These are phyloP conservation scores for Ceratothoa steindachneri DNA, from an alignment of 2,888 invertebrate species.

Conservation along the genomic window DNA sequence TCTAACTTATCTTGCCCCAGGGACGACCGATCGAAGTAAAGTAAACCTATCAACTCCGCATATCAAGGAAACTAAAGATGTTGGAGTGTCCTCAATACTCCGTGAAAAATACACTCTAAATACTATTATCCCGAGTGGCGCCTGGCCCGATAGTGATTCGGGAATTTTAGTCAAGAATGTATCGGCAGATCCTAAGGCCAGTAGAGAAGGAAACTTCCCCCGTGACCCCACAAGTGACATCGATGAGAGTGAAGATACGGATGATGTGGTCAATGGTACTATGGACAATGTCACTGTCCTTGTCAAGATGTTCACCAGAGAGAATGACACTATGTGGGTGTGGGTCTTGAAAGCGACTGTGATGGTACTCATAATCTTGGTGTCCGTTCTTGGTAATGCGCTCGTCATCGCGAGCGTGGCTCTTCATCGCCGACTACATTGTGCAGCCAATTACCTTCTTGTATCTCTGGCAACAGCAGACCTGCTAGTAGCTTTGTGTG, in stretches of 20 bases:
- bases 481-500: constrained; percentile 82
- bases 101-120: too few relatives aligned
- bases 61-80: too few relatives aligned
- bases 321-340: not conserved
- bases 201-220: not conserved
- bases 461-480: constrained; percentile 91
- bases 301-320: not conserved
- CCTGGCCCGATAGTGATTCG: too few relatives aligned
- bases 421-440: constrained; percentile 77
- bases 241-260: too few relatives aligned
- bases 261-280: not conserved
- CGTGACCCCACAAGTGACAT: not conserved
- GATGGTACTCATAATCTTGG: constrained; percentile 79
- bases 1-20: too few relatives aligned
- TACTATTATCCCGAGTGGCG: too few relatives aligned
- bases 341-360: constrained; percentile 22
- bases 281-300: not conserved
- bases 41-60: too few relatives aligned
- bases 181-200: not conserved
- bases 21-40: too few relatives aligned
- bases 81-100: too few relatives aligned
- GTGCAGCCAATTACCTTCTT: constrained; percentile 91
- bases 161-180: too few relatives aligned
- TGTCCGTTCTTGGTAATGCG: constrained; percentile 85
- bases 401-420: constrained; percentile 90